These are phyloP conservation scores for Epinephelus fuscoguttatus DNA, from an alignment of 2,113 vertebrate species.

Conservation along the genomic window DNA sequence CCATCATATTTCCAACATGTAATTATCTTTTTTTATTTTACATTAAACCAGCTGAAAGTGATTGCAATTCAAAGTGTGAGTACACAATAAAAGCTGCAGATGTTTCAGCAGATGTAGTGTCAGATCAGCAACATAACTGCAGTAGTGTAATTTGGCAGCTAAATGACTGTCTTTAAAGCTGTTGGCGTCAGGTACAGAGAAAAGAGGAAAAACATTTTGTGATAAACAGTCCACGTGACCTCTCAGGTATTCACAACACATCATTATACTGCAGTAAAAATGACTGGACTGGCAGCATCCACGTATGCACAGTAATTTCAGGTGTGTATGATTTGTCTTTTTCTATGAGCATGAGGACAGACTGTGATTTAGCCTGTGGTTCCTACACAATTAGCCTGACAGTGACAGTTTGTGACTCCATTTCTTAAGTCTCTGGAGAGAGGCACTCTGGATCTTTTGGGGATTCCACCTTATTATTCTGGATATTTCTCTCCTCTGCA, in stretches of 20 bases:
- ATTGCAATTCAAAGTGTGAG: too few relatives aligned
- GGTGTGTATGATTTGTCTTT: not conserved
- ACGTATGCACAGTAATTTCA: not conserved
- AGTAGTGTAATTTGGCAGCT: too few relatives aligned
- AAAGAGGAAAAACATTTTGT: not conserved
- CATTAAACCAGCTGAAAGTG: too few relatives aligned
- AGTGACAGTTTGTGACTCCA: not conserved
- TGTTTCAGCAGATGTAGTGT: too few relatives aligned
- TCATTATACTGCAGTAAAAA: not conserved
- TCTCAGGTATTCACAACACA: not conserved
- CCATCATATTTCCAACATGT: too few relatives aligned
- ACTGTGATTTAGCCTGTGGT: not conserved
- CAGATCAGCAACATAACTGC: too few relatives aligned
- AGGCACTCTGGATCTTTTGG: conserved; percentile 58
- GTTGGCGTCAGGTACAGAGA: too few relatives aligned
- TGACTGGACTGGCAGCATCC: not conserved
- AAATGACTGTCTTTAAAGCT: too few relatives aligned
- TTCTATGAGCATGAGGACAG: not conserved
- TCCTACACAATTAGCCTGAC: not conserved
- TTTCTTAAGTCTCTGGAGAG: conserved; percentile 74
- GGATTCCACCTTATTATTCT: not conserved
- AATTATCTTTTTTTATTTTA: too few relatives aligned
- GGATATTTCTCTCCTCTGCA: not conserved
- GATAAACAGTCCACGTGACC: not conserved
- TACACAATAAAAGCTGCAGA: too few relatives aligned